Base-by-base conservation (phyloP, 2,888 invertebrate species). In the Myopa testacea region DNA sequence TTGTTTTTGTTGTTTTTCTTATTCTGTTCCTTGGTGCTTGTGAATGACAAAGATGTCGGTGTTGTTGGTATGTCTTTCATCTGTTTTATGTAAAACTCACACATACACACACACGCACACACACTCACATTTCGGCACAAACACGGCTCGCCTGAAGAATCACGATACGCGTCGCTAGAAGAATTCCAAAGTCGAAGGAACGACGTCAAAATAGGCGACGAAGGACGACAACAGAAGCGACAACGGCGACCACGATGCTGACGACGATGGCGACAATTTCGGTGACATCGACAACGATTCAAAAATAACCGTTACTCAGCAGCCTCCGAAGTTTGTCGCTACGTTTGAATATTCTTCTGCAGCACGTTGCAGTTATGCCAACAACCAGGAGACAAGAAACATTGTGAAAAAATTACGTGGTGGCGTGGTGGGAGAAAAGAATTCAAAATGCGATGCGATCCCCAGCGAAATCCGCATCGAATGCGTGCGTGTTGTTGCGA, bases 401-500 rank as follows among this genome's bases (percentile, higher is more conserved):
- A 58, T 16, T 26, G 14, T 50, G 50, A 69, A 26, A 69, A 62
- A 19, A 26, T 26, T 62, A 4, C 26, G n/a, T n/a, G n/a, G n/a
- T n/a, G n/a, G n/a, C n/a, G n/a, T n/a, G n/a, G n/a, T n/a, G n/a
- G n/a, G n/a, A n/a, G n/a, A n/a, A n/a, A n/a, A n/a, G n/a, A n/a
- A n/a, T 40, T 40, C 40, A 45, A 45, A 45, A 45, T 45, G 45
- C 26, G 58, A 45, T 45, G 45, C 26, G 58, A 60, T 70, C 55
- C 45, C 45, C 70, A 70, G 19, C 70, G 70, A 34, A 37, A 38
- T 4, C 72, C 40, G 69, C 34, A 76, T 80, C 60, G 40, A 72
- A 26, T 26, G 26, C 26, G 26, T 60, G 60, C 34, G 62, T 60
- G 72, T 83, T 84, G 85, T 84, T 83, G 85, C 85, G 85, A 85